Evolutionary conservation across 2,113 vertebrate genomes (phyloP).

Genomic region (Xiphias gladius): DNA sequence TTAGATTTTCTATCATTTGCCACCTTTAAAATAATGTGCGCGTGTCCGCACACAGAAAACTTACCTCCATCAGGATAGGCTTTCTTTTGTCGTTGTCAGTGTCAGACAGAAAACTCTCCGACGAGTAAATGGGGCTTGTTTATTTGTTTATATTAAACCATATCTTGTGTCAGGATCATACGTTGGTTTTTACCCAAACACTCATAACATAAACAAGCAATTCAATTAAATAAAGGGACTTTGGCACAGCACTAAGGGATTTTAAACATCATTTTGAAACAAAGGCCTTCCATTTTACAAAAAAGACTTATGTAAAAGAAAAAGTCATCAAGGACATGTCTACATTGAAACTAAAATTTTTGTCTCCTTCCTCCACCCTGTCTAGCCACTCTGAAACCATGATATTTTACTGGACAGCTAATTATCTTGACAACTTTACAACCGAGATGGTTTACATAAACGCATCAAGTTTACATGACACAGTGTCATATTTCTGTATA

Average conservation of each 20-base stretch:
- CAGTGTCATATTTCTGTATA: conserved; percentile 51
- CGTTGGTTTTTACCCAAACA: too few relatives aligned
- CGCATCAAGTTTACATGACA: conserved; percentile 52
- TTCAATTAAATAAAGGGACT: neutral
- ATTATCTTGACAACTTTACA: conserved; percentile 59
- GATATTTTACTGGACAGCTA: conserved; percentile 65
- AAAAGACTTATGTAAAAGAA: neutral
- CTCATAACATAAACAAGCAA: neutral
- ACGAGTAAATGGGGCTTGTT: neutral
- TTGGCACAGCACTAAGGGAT: neutral
- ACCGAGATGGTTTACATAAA: conserved; percentile 50
- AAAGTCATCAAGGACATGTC: neutral
- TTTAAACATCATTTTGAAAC: neutral
- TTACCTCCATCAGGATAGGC: neutral
- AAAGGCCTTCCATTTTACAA: neutral
- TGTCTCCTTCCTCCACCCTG: conserved; percentile 33
- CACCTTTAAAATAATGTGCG: conserved; percentile 4
- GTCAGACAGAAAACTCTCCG: neutral
- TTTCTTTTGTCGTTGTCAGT: neutral
- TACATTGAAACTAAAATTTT: conserved; percentile 8
- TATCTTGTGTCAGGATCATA: neutral
- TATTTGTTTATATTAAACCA: conserved; percentile 1
- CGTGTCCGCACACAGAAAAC: neutral
- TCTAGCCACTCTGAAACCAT: conserved; percentile 29
- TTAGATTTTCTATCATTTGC: conserved; percentile 1